Evolutionary conservation across 2,797 vertebrate genomes (phyloP), one percentile per base, ranked within the genome.

Genomic region (Calcarius lapponicus): DNA sequence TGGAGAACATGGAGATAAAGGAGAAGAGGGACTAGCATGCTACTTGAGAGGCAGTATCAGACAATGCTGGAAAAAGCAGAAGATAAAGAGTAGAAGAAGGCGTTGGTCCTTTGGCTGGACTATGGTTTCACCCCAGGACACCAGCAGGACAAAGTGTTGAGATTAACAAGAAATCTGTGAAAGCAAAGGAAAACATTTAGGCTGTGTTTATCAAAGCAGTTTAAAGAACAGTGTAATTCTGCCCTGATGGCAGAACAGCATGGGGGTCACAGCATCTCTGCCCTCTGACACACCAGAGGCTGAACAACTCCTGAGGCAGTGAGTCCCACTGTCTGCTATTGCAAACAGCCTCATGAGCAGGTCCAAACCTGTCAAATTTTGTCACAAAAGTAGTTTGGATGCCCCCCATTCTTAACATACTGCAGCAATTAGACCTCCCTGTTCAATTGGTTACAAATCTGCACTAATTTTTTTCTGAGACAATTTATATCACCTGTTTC

Each of bases 161-260:
- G 61, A 80, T 90, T 86, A 71, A 69, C 9, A 64, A 84, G 70
- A 88, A 78, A 69, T 65, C 36, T 93, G 32, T 90, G 79, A 85
- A 93, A 79, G 73, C 42, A 86, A 90, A 88, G 45, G 54, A 81
- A 92, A 88, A 74, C 45, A 67, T 56, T 83, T 80, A 65, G 50
- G 31, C 73, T 80, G 15, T 70, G 47, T 80, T 83, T 80, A 53
- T 42, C 40, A 72, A 80, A 88, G 57, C 62, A 78, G 24, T 75
- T 58, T 85, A 50, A 89, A 86, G 47, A 81, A 58, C 83, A 18
- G 38, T 65, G 42, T 71, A 36, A 60, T 80, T 75, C 64, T 84
- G 28, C 34, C 61, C 50, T 64, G 32, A 28, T 43, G 24, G 47
- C 47, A 88, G 50, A 88, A 61, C 54, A 80, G 66, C 50, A 15